These are phyloP conservation scores for Rhizoglyphus robini DNA, from an alignment of 1,140 invertebrate species.

Conservation along the genomic window DNA sequence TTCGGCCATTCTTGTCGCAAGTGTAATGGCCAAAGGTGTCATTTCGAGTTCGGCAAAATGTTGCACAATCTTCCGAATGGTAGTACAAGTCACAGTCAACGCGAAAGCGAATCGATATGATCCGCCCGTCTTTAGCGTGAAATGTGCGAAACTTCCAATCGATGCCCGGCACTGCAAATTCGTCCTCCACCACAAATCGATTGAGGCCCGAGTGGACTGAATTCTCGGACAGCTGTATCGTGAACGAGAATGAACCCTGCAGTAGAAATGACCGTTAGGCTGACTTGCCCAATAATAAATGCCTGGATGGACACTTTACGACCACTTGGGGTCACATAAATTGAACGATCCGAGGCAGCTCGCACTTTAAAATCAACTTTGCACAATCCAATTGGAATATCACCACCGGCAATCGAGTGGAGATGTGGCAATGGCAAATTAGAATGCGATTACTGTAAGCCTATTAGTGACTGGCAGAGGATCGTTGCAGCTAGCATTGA, in stretches of 20 bases:
- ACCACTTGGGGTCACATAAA: conserved; percentile 7
- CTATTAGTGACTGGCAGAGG: neutral
- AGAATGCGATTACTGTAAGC: neutral
- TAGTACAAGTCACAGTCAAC: conserved; percentile 78
- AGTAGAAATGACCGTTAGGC: neutral
- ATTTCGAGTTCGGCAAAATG: conserved; percentile 71
- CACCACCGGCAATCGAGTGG: neutral
- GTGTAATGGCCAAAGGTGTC: conserved; percentile 87
- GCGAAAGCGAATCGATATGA: conserved; percentile 47
- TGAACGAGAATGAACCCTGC: conserved; percentile 15
- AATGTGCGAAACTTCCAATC: conserved; percentile 14
- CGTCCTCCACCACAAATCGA: conserved; percentile 13
- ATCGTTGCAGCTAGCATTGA: neutral
- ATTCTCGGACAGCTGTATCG: neutral
- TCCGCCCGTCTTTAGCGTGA: conserved; percentile 1
- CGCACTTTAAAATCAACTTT: neutral
- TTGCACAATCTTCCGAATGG: conserved; percentile 78
- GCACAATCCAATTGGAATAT: too few species aligned
- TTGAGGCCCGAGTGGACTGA: neutral
- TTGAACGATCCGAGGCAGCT: neutral
- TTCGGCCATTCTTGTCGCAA: conserved; percentile 65
- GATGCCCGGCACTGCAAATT: conserved; percentile 1
- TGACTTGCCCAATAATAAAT: too few species aligned
- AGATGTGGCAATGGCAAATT: neutral
- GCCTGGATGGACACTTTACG: neutral